Base-by-base conservation (phyloP, 2,113 vertebrate genomes). In the Cavia aperea region DNA sequence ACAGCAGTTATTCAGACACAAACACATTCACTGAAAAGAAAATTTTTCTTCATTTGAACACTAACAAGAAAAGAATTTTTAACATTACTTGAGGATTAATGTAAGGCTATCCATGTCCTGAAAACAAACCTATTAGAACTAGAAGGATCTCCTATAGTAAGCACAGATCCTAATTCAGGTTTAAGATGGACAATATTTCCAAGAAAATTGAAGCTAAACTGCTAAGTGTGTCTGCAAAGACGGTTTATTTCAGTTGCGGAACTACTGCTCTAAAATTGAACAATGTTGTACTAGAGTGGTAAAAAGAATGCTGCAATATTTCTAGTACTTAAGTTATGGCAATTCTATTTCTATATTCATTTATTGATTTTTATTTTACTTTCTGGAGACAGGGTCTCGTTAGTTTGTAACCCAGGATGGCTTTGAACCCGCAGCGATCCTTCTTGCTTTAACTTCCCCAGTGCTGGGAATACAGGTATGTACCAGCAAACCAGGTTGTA, bases 141-240 rank as follows among this genome's bases (percentile, higher is more conserved):
- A 33, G 31, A 39, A 54, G 58, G 4, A 58, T 86, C 92, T 77
- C 46, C 26, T 26, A 92, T 29, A n/a, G 8, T 56, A 88, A 60
- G n/a, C 58, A 89, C 12, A 84, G 56, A 88, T n/a, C 3, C 78
- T 63, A 65, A 90, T 43, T 70, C 4, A 89, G 56, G 1, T 68
- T 91, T 23, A 60, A 95, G 33, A 21, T 4, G 2, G 51, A 72
- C 12, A 93, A 39, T 46, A 39, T 43, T 60, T 16, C 4, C 43
- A 83, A 86, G 39, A n/a, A n/a, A 86, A 84, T 43, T 68, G 82
- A 93, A 79, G 26, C 43, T 36, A 79, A 29, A 94, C 4, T 79
- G 78, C 14, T 72, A 70, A 84, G 84, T 54, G 18, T 78, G 88
- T 96, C 54, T 77, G 51, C 86, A 92, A 91, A 29, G 51, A 46